phyloP scores from a whole-genome alignment of 92 coral and sea anemone genomes.

The Palythoa caribaeorum region DNA sequence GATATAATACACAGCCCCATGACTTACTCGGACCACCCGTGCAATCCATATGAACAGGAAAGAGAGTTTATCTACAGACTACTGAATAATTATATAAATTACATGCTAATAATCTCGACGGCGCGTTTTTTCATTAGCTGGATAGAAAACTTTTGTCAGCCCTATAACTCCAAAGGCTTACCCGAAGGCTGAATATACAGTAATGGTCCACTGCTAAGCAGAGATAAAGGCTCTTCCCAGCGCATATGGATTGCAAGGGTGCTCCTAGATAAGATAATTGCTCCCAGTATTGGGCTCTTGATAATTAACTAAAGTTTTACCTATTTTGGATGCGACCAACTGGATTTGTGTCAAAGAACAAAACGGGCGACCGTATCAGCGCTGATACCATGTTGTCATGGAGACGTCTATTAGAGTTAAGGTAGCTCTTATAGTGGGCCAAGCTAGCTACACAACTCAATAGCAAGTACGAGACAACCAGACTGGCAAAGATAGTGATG shows the following conservation, averaged over 20 bases:
- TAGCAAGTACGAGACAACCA: slow-evolving; percentile 32
- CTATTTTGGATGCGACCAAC: slow-evolving; percentile 44
- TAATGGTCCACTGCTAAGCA: no score
- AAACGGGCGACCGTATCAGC: slow-evolving; percentile 9
- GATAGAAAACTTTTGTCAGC: no score
- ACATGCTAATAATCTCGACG: no score
- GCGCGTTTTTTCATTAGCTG: no score
- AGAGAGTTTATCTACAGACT: no score
- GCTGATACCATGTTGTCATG: slow-evolving; percentile 39
- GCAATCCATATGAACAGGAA: no score
- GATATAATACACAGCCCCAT: no score
- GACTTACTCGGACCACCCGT: no score
- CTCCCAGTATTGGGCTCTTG: background rate
- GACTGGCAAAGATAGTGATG: slow-evolving; percentile 25
- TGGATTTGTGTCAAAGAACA: slow-evolving; percentile 42
- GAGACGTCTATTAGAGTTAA: slow-evolving; percentile 33
- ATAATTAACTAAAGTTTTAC: background rate
- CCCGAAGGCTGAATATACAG: no score
- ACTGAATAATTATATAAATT: no score
- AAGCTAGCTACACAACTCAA: slow-evolving; percentile 26
- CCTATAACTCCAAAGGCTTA: no score
- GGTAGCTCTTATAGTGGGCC: slow-evolving; percentile 36
- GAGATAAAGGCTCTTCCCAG: no score
- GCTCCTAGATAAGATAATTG: background rate
- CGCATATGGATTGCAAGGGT: background rate